Evolutionary conservation across 2,888 invertebrate species (phyloP).

Genomic region (Argyresthia albistria): DNA sequence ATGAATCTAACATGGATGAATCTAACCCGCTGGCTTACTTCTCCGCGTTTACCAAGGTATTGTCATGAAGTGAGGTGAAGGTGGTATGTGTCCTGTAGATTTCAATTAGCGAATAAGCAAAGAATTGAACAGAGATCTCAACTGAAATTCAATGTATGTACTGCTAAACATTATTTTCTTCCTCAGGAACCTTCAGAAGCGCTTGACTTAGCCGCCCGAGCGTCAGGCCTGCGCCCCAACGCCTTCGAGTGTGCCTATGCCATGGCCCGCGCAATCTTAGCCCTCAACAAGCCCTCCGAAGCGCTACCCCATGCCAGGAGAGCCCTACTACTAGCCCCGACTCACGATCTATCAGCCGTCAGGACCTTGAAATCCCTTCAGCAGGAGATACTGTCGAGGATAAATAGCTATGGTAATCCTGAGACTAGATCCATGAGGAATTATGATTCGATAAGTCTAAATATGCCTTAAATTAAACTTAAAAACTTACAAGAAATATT

Average conservation of each 20-base stretch:
- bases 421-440: slow-evolving; percentile 55
- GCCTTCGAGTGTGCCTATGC: slow-evolving; percentile 96
- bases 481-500: background rate
- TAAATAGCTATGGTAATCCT: slow-evolving; percentile 55
- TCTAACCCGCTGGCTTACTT: too few relatives aligned
- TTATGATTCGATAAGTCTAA: slow-evolving; percentile 63
- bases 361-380: slow-evolving; percentile 81
- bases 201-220: slow-evolving; percentile 89
- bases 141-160: too few relatives aligned
- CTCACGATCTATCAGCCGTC: slow-evolving; percentile 80
- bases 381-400: slow-evolving; percentile 77
- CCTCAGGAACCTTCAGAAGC: slow-evolving; percentile 87
- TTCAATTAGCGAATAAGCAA: too few relatives aligned
- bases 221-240: slow-evolving; percentile 85
- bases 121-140: too few relatives aligned
- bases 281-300: slow-evolving; percentile 80
- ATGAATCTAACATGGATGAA: too few relatives aligned
- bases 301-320: slow-evolving; percentile 88
- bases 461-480: slow-evolving; percentile 36
- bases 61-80: too few relatives aligned
- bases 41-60: too few relatives aligned
- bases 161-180: slow-evolving; percentile 7
- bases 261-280: slow-evolving; percentile 88
- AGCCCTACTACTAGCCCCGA: slow-evolving; percentile 82
- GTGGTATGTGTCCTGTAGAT: too few relatives aligned